Conservation (phyloP, 2,888 invertebrate genomes). For the Drepana falcataria region DNA sequence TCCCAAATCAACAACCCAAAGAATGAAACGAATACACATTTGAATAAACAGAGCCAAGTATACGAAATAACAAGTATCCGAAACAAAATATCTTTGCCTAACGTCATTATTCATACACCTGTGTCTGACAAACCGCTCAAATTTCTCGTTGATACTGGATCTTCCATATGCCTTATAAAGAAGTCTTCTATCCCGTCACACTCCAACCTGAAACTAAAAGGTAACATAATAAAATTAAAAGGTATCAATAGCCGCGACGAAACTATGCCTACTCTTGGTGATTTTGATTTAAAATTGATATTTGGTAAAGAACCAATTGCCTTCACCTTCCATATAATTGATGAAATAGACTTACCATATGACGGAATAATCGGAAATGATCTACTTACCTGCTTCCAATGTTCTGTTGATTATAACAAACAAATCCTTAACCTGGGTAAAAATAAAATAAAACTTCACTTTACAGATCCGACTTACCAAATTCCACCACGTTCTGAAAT, state of each 20-base stretch:
- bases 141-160: neutral
- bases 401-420: neutral
- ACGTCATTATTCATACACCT: no score
- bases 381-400: neutral
- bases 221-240: neutral
- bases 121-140: no score
- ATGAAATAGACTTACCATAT: no score
- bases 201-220: neutral
- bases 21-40: no score
- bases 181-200: no score
- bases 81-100: no score
- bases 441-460: neutral
- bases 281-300: neutral
- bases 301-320: neutral
- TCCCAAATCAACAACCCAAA: no score
- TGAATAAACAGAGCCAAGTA: no score
- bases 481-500: neutral
- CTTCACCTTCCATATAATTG: neutral
- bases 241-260: neutral
- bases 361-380: neutral
- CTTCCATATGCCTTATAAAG: neutral
- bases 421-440: neutral
- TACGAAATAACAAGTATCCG: no score
- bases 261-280: neutral
- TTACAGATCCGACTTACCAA: neutral